Base-by-base conservation (phyloP, 2,888 invertebrate genomes). In the Mayetiola destructor region DNA sequence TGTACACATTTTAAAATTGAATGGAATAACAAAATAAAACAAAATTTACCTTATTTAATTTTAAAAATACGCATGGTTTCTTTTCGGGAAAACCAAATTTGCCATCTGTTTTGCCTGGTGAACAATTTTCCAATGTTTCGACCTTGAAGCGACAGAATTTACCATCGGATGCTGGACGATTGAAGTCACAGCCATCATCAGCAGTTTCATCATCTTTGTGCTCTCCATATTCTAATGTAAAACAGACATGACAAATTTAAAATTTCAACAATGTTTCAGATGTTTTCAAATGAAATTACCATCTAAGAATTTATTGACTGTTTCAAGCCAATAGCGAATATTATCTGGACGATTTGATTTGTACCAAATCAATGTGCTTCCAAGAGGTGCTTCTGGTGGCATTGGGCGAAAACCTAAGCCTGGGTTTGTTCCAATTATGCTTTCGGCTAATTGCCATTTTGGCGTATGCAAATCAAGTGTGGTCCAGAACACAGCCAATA, bases 331-430 rank as follows among this genome's bases (percentile, higher is more conserved):
- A 68, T 84, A 82, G 64, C 82, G 77, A 67, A 83, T 84, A 69
- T 89, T 89, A 58, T 84, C 83, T 67, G 80, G 79, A 68, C 84
- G 82, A 64, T 80, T 80, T 61, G 82, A 80, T 73, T 84, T 87
- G 79, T 93, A 96, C 85, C 93, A 91, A 74, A 99, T 88, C 66
- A 99, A 81, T 61, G 96, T 96, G 71, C 94, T 95, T 72, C 94
- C 94, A 64, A 93, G 90, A 72, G 89, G 92, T 59, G 81, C 80
- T 66, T 88, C 87, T 64, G 92, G 84, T 63, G 91, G 93, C 87
- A 92, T 90, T 61, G 99, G 99, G 69, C 96, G 81, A 77, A 95
- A 97, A 63, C 96, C 96, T 67, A 99, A 80, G 68, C 95, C 93
- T 91, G 73, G 16, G 68, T 56, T 55, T 68, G 78, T 82, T 62